Evolutionary conservation across 2,797 vertebrate species (phyloP).

Genomic region (Eurystomus glaucurus): DNA sequence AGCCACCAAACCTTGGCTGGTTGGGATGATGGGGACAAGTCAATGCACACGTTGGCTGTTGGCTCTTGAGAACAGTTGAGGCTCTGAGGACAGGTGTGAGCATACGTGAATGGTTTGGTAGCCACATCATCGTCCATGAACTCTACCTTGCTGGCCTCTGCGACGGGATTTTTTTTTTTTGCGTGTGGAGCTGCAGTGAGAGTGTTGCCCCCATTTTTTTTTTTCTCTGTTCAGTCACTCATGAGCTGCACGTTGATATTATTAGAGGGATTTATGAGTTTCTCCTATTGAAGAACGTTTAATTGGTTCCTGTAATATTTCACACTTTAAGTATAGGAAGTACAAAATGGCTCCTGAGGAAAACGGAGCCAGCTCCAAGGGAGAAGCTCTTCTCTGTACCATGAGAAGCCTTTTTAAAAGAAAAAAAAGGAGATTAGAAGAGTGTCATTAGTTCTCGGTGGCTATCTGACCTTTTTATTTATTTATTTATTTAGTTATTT

Average conservation of each 20-base stretch:
- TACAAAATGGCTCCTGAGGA: constrained; percentile 15
- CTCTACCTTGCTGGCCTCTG: background rate
- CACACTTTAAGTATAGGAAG: background rate
- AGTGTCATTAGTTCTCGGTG: background rate
- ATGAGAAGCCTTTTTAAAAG: background rate
- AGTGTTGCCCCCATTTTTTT: background rate
- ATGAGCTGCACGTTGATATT: background rate
- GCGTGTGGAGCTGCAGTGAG: accelerated
- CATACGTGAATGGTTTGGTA: background rate
- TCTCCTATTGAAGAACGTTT: background rate
- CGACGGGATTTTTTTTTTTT: background rate
- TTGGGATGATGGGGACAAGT: background rate
- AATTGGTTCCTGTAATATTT: constrained; percentile 41
- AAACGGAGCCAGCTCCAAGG: accelerated
- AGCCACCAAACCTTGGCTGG: background rate
- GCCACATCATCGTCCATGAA: accelerated
- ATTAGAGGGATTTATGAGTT: constrained; percentile 15
- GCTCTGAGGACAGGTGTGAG: background rate
- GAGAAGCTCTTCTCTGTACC: background rate
- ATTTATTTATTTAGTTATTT: background rate
- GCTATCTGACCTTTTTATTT: background rate
- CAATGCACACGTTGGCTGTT: accelerated
- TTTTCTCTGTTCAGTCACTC: background rate
- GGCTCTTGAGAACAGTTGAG: background rate
- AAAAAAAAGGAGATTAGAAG: background rate